Evolutionary conservation across 2,113 vertebrate species (phyloP), one percentile per base, ranked within the genome.

Genomic region (Ctenodactylus gundi): DNA sequence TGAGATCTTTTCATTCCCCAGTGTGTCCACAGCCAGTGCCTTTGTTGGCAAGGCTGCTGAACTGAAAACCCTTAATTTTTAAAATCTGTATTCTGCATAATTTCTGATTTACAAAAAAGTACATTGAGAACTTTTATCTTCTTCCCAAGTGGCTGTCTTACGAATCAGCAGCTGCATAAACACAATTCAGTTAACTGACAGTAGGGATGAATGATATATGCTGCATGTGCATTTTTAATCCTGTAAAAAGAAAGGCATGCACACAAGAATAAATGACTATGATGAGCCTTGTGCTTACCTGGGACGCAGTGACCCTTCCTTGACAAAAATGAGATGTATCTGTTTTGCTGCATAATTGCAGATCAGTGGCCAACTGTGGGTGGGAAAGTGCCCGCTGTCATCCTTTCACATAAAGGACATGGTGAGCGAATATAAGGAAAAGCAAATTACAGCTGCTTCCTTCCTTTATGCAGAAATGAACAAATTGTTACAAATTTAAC

Each of bases 121-220:
- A 93, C 51, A 90, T 49, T 75, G 65, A 97, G 57, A 62, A 89
- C 58, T 84, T 88, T 62, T 70, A 91, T 92, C 81, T 93, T 20
- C 57, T 65, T 95, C 96, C 87, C 95, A 97, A 94, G 78, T 81
- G 64, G 57, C 0, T 2, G 82, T 95, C 91, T 85, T 15, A 23
- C 83, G 88, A 89, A 70, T 68, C 76, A 0, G 0, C 97, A 98
- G 96, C 95, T 98, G 96, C 87, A 77, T 55, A 96, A 98, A 95
- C 84, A 89, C 15, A 85, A 91, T 88, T 91, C 64, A 88, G 82
- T 41, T 90, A 86, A 95, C 87, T 83, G 27, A 81, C 70, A 86
- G 10, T 78, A 70, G 85, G 92, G 95, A 95, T 94, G 94, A 95
- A 64, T 90, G 92, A 68, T 1, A 0, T n/a, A 70, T 29, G 46